Evolutionary conservation across 2,797 vertebrate species (phyloP).

Genomic region (Poecile montanus): DNA sequence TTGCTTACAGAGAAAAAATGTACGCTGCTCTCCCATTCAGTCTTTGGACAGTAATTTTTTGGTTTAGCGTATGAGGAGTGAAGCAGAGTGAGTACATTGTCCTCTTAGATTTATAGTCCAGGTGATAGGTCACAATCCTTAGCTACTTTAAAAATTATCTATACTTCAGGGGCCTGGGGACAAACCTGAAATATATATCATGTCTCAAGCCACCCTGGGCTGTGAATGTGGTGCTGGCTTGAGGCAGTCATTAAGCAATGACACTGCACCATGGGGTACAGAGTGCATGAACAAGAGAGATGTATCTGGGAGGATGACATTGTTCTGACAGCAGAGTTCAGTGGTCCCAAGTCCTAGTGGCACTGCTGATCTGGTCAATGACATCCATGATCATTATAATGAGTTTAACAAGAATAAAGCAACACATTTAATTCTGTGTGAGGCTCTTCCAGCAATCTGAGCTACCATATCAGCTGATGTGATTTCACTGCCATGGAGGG

Average conservation of each 20-base stretch:
- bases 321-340: background rate
- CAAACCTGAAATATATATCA: background rate
- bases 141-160: conserved; percentile 25
- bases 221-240: background rate
- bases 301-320: background rate
- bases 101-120: conserved; percentile 28
- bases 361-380: background rate
- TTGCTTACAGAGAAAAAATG: background rate
- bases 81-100: background rate
- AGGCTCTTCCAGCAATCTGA: background rate
- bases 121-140: conserved; percentile 4
- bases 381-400: background rate
- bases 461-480: background rate
- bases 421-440: background rate
- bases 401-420: background rate
- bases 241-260: background rate
- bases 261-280: background rate
- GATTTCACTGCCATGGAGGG: accelerated
- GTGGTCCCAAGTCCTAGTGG: background rate
- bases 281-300: accelerated
- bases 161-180: background rate
- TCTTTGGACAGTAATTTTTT: background rate
- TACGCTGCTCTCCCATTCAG: background rate
- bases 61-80: background rate
- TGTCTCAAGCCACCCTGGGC: background rate